A percentile compares a stretch with the other conserved stretches of the same genome.
Evolutionary conservation across 1,140 invertebrate genomes (phyloP).

Genomic region (Caenorhabditis brenneri): DNA sequence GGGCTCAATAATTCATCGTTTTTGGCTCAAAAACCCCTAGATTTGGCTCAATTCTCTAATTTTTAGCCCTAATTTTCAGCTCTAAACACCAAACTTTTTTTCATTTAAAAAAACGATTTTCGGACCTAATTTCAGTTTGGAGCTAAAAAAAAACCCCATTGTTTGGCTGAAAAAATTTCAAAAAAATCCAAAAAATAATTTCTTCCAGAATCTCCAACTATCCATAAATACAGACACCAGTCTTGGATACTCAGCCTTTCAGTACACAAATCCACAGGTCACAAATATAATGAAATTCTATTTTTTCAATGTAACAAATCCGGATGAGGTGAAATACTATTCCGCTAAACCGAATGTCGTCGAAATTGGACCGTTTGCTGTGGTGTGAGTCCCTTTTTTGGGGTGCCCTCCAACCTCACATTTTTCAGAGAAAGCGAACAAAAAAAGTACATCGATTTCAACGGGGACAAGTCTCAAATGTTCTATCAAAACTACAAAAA

Average conservation of each 20-base stretch:
- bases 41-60: no score
- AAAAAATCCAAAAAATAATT: neutral
- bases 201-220: slow-evolving; percentile 33
- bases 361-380: slow-evolving; percentile 48
- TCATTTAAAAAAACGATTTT: no score
- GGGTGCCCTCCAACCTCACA: neutral
- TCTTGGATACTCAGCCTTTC: slow-evolving; percentile 24
- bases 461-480: slow-evolving; percentile 30
- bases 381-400: slow-evolving; percentile 21
- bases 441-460: slow-evolving; percentile 44
- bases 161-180: no score
- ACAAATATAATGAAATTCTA: slow-evolving; percentile 52
- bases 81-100: no score
- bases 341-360: slow-evolving; percentile 42
- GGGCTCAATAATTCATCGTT: no score
- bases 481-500: slow-evolving; percentile 54
- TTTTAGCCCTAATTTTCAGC: no score
- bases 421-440: slow-evolving; percentile 48
- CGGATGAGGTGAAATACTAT: slow-evolving; percentile 52
- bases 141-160: no score
- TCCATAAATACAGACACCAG: slow-evolving; percentile 1
- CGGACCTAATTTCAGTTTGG: no score
- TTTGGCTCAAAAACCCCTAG: no score
- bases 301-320: slow-evolving; percentile 56
- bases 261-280: slow-evolving; percentile 35